These are phyloP conservation scores for Prunella strophiata DNA, from an alignment of 2,797 vertebrate species.

Conservation along the genomic window DNA sequence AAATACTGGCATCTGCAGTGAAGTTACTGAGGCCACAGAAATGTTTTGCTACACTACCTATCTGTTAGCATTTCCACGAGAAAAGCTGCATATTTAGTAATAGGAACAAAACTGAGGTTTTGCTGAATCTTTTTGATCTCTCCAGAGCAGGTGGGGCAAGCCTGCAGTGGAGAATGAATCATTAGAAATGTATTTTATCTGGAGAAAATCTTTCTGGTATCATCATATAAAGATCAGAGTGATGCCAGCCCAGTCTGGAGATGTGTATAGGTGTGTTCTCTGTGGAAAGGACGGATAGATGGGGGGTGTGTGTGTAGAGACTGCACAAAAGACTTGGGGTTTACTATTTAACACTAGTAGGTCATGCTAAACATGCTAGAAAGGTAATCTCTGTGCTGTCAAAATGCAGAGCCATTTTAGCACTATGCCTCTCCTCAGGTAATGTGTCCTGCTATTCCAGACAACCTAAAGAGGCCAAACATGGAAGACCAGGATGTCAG, in stretches of 20 bases:
- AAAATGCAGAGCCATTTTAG: not conserved
- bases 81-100: not conserved
- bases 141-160: not conserved
- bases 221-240: not conserved
- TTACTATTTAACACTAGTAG: not conserved
- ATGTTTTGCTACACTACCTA: not conserved
- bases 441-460: rapidly evolving
- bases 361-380: not conserved
- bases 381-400: not conserved
- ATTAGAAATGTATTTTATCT: not conserved
- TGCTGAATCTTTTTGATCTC: not conserved
- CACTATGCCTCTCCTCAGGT: not conserved
- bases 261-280: not conserved
- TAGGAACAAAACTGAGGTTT: not conserved
- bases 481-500: not conserved
- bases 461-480: not conserved
- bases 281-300: not conserved
- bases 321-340: not conserved
- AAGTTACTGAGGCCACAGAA: not conserved
- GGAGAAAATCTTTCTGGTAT: not conserved
- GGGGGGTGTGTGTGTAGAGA: not conserved
- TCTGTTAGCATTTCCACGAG: not conserved
- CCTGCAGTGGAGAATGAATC: not conserved
- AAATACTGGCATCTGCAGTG: not conserved
- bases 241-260: not conserved